A percentile compares a stretch with the other conserved stretches of the same genome.
Evolutionary conservation across 1,140 invertebrate species (phyloP).

Genomic region (Drosophila takahashii): DNA sequence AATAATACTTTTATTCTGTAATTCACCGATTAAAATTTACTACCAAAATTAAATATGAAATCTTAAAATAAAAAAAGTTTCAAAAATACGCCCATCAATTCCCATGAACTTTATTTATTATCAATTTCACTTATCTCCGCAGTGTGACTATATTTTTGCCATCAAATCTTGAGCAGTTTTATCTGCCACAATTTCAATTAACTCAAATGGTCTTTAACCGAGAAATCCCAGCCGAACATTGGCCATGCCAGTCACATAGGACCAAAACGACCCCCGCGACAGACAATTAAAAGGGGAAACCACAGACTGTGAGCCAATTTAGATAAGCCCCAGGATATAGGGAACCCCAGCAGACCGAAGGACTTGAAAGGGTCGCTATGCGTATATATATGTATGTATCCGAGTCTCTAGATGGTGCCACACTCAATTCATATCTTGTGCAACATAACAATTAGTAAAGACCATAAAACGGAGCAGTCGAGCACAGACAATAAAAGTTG

Average conservation of each 20-base stretch:
- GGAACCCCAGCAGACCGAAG: conserved; percentile 8
- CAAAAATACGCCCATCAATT: background rate
- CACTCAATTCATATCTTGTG: conserved; percentile 80
- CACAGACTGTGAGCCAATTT: conserved; percentile 68
- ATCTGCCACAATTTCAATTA: conserved; percentile 63
- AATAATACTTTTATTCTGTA: too few species aligned
- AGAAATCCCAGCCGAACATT: conserved; percentile 32
- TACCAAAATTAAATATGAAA: too few species aligned
- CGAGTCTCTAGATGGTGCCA: conserved; percentile 32
- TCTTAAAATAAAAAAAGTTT: background rate
- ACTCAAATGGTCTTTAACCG: conserved; percentile 40
- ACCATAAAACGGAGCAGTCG: conserved; percentile 55
- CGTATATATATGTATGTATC: background rate
- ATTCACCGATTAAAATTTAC: too few species aligned
- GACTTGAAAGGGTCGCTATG: conserved; percentile 6
- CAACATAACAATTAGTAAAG: conserved; percentile 77
- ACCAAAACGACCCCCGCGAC: conserved; percentile 8
- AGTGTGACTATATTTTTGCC: conserved; percentile 7
- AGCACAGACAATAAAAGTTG: conserved; percentile 28
- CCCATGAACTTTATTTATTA: conserved; percentile 8
- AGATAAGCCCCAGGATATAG: conserved; percentile 65
- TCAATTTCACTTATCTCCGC: conserved; percentile 28
- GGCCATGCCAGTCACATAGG: conserved; percentile 60
- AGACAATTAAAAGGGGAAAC: conserved; percentile 63
- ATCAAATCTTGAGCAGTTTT: conserved; percentile 41